Base-by-base conservation (phyloP, 37 sponge, comb jelly and placozoan genomes). In the Ianthella basta region DNA sequence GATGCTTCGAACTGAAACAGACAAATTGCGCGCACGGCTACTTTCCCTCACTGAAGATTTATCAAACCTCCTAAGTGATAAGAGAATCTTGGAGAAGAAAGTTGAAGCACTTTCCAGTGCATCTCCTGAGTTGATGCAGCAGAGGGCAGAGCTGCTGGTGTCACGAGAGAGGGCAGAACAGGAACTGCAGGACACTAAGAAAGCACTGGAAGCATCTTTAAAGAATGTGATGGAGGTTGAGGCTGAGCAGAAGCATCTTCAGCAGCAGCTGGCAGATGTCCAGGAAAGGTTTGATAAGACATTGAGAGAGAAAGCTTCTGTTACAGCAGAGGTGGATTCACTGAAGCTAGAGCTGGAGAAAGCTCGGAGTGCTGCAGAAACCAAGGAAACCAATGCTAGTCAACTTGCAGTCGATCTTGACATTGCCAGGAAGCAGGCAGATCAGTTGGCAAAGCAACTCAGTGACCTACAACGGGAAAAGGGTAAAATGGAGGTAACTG, bases 21-120 rank as follows among this genome's bases (percentile, higher is more conserved):
- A 80, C 18, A 59, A 56, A 34, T 35, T 80, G 20, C 59, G 81
- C 20, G 30, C 55, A 37, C 12, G 61, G 34, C 59, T 80, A 13
- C 60, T 80, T 5, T 38, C 81, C 15, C 61, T 80, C 1, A 60
- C 81, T 1, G 81, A 80, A 33, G 81, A 80, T 32, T 19, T 80
- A 27, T 80, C 81, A 1, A 24, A 32, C 30, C 81, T 80, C 14
- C 35, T 80, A 20, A 27, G 36, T 20, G 81, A 80, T 20, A 80
- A 80, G 81, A 56, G 81, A 80, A 8, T 36, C 20, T 32, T 80
- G 33, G 81, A 80, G 61, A 80, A 59, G 35, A 80, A 80, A 29
- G 60, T 80, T 16, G 81, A 80, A 59, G 38, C 81, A 4, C 23
- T 80, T 32, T 56, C 81, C 4, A 68, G 66, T 64, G 67, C 61